Base-by-base conservation (phyloP, 2,888 invertebrate genomes). In the Trichogramma dendrolimi region DNA sequence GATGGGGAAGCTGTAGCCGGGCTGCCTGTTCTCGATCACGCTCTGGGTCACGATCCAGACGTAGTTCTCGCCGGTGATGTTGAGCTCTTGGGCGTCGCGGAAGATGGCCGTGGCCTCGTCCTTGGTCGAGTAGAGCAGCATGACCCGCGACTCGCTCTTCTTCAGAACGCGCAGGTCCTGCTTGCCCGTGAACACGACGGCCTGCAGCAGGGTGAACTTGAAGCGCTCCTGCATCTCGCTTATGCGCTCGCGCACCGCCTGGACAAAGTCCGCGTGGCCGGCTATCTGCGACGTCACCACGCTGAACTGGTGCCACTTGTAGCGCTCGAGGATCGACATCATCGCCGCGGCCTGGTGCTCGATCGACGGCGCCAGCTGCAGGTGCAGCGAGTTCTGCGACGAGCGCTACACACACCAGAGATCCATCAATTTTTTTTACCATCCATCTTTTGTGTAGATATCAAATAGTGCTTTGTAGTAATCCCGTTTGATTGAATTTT, bases 21-120 rank as follows among this genome's bases (percentile, higher is more conserved):
- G 86, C 72, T 91, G 89, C 73, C 87, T 84, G 70, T 90, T 90
- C 72, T 91, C 91, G 63, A 95, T 91, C 68, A 94, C 94, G 75
- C 92, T 93, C 79, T 96, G 96, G 55, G 95, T 95, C 27, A 94
- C 96, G 62, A 96, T 94, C 96, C 96, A 96, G 7, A 96, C 92
- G 80, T 95, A 96, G 79, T 94, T 94, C 80, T 94, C 94, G 6
- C 91, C 91, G 4, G 91, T 92, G 66, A 94, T 86, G 69, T 90
- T 89, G 70, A 87, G 83, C 71, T 88, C 87, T 61, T 86, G 83
- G 4, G 93, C 93, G 42, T 87, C 87, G 43, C 85, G 83, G 71
- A 96, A 82, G 69, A 95, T 94, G 72, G 87, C 86, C 64, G 88
- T 88, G 38, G 94, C 94, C 80, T 95, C 94, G 74, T 92, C 90